These are phyloP conservation scores for Aleadryas rufinucha DNA, from an alignment of 2,113 vertebrate species.

Conservation along the genomic window DNA sequence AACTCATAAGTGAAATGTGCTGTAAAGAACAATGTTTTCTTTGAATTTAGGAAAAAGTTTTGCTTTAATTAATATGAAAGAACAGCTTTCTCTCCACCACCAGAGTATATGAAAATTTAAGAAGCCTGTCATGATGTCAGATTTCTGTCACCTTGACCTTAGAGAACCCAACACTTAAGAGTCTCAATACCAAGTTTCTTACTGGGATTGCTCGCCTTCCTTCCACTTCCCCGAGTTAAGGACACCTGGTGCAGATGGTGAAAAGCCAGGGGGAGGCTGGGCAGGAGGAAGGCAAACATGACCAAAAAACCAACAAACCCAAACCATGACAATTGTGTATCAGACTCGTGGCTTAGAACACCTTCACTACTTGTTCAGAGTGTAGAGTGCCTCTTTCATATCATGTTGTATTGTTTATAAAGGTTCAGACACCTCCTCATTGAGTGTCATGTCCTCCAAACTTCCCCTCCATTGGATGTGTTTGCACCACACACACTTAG, in stretches of 20 bases:
- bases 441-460: neutral
- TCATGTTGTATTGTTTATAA: accelerated
- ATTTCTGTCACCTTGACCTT: neutral
- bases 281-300: neutral
- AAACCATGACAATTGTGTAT: neutral
- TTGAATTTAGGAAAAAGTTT: neutral
- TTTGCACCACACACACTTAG: neutral
- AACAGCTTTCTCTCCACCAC: neutral
- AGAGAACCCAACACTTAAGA: neutral
- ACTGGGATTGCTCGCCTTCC: neutral
- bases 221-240: neutral
- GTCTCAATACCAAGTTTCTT: neutral
- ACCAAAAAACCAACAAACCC: neutral
- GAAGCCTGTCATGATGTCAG: neutral
- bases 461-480: neutral
- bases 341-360: neutral
- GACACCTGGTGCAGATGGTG: neutral
- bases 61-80: neutral
- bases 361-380: neutral
- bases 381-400: neutral
- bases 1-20: neutral
- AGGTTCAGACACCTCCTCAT: neutral
- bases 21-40: neutral
- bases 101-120: neutral
- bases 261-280: neutral